Evolutionary conservation across 2,888 invertebrate species (phyloP), one percentile per base, ranked within the genome.

Genomic region (Trimorus sp.): DNA sequence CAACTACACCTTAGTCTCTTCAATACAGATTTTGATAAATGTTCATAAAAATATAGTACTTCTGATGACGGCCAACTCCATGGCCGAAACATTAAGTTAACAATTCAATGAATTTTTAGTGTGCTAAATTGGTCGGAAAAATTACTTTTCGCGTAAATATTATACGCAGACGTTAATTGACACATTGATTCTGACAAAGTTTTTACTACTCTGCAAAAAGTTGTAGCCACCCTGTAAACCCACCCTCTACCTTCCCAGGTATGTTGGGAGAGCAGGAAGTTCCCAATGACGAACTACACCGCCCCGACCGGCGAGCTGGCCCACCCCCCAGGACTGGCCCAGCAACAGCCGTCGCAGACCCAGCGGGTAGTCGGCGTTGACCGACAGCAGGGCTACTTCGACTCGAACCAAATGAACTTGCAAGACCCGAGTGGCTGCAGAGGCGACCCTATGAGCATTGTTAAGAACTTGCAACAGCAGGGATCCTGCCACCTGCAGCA

Each of bases 371-470:
- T 93, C 84, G 93, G 93, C 86, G 91, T 93, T 1, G 93, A 93
- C 84, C 93, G 94, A 80, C 95, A 95, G 89, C 94, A 94, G 84
- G 92, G 94, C 76, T 95, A 95, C 92, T 95, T 95, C 90, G 95
- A 95, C 88, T 92, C 94, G 62, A 94, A 92, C 89, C 94, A 93
- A 86, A 93, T 93, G 26, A 94, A 94, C 40, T 92, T 95, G 87
- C 95, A 95, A 91, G 95, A 96, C 92, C 91, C 95, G 68, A 95
- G 95, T 78, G 95, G 95, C 89, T 95, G 95, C 90, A 92, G 95
- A 56, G 95, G 95, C 38, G 96, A 96, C 89, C 95, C 95, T 4
- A 95, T 95, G 95, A 95, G 94, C 88, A 95, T 95, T 88, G 95
- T 95, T 40, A 96, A 96, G 90, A 95, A 95, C 90, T 92, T 95